Evolutionary conservation across 37 sponge, comb jelly and placozoan genomes (phyloP), one percentile per base, ranked within the genome.

Genomic region (Diacarnus erythraeanus): DNA sequence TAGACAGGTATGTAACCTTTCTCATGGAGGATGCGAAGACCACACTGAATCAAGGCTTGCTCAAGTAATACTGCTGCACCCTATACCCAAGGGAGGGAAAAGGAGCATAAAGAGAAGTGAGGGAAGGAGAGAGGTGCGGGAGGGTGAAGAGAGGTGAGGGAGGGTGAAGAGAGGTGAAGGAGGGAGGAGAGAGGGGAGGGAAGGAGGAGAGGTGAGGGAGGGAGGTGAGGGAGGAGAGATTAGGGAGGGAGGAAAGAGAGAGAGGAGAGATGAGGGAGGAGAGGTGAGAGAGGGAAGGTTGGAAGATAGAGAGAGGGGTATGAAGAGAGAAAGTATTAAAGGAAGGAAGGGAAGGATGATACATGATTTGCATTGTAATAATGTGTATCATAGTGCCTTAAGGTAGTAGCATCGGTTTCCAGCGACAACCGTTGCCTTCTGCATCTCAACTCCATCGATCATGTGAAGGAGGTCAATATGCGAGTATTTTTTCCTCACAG

Each of bases 391-490:
- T 42, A 42, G n/a, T 27, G 72, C 93, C 77, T 94, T 94, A 30
- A 94, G 85, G 71, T 94, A 94, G 83, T 94, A 94, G 56, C 94
- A 94, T 60, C 94, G 59, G 75, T 89, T 90, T 43, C 99, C 99
- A 42, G 99, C 91, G 9, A 72, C 79, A 33, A 69, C 67, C 23
- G 96, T 85, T 23, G 94, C 99, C 43, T 85, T 83, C 43, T 98
- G 90, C 25, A 72, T 87, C 80, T 98, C 99, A 75, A 91, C 96
- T 30, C 94, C 99, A 54, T 93, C 96, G 0, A 98, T 81, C 99
- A 98, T 98, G 65, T 93, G 80, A 12, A 93, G 86, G 36, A 98
- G 78, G 67, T 98, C 99, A 20, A 98, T 94, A 73, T 98, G 99
- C 0, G 99, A 98, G 80, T 93, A 95, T 56, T 81, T 82, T 85